Base-by-base conservation (phyloP, 2,888 invertebrate genomes). In the Choristoneura rosaceana region DNA sequence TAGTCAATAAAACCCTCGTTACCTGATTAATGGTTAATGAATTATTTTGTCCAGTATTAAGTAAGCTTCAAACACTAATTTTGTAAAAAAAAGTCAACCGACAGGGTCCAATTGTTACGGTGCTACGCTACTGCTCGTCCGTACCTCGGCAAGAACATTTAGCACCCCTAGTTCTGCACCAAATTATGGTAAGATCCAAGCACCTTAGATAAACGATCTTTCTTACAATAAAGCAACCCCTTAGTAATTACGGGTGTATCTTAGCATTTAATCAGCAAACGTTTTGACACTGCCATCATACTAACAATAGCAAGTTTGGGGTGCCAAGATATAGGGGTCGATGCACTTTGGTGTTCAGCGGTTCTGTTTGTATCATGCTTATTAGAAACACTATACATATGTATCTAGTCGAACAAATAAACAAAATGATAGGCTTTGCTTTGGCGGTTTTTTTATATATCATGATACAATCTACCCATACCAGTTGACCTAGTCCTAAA, bases 231-330 rank as follows among this genome's bases (percentile, higher is more conserved):
- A 59, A 59, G 59, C 64, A 59, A 62, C 71, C 71, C 71, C 68
- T 52, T 34, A 64, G 73, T 69, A 69, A 73, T 73, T 69, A 69
- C 65, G 65, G 59, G 58, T 50, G 58, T 73, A 73, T 73, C 73
- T 73, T 58, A 43, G 64, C 59, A 73, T 73, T 73, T 73, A 68
- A 73, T 73, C 73, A 60, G 38, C 17, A 14, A 41, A 55, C 55
- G 64, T 64, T 73, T 73, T 73, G 73, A 68, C 73, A 69, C 64
- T 59, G 69, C 41, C 63, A 41, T 71, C 58, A 52, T 9, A 50
- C 34, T 34, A 14, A 14, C 52, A 50, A 43, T 52, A 10, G 41
- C 8, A 66, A 15, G 15, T 38, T 34, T 65, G 55, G 67, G 71
- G 67, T 63, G 61, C 45, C 52, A 25, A 25, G 25, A 25, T 25